Conservation (phyloP, 2,888 invertebrate genomes). For the Polydesmus complanatus region DNA sequence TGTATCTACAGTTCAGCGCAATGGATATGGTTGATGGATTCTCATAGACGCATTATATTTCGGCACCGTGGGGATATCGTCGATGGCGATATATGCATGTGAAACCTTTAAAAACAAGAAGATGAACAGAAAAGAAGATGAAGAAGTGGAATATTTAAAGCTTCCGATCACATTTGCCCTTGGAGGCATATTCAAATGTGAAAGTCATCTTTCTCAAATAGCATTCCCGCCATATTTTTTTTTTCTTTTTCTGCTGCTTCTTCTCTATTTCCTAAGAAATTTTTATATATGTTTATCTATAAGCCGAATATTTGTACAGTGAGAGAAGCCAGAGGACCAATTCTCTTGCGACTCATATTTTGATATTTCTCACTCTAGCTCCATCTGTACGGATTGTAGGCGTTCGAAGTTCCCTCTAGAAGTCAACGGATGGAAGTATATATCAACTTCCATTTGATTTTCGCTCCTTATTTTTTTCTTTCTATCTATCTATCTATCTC, state of each 20-base stretch:
- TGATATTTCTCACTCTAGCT: neutral
- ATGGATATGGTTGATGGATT: neutral
- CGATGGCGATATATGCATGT: neutral
- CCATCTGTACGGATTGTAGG: neutral
- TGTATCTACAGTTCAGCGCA: neutral
- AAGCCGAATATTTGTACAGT: neutral
- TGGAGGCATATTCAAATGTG: slow-evolving; percentile 12
- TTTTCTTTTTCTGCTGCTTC: no score
- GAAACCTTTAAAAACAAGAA: neutral
- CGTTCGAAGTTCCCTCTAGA: neutral
- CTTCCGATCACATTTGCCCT: slow-evolving; percentile 16
- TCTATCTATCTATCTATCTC: neutral
- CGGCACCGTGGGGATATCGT: neutral
- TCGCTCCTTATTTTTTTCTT: neutral
- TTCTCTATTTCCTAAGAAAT: neutral
- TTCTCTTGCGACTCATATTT: neutral
- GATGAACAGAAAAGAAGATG: neutral
- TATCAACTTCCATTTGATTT: neutral
- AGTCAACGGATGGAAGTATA: no score
- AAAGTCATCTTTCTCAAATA: neutral
- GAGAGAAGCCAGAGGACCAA: neutral
- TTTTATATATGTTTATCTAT: neutral
- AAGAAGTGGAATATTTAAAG: slow-evolving; percentile 13
- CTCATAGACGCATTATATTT: neutral
- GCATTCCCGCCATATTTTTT: neutral